Percentiles rank a stretch among this genome's conserved stretches.
These are phyloP conservation scores for Nannoperca obscura DNA, from an alignment of 2,797 vertebrate genomes.

Conservation along the genomic window DNA sequence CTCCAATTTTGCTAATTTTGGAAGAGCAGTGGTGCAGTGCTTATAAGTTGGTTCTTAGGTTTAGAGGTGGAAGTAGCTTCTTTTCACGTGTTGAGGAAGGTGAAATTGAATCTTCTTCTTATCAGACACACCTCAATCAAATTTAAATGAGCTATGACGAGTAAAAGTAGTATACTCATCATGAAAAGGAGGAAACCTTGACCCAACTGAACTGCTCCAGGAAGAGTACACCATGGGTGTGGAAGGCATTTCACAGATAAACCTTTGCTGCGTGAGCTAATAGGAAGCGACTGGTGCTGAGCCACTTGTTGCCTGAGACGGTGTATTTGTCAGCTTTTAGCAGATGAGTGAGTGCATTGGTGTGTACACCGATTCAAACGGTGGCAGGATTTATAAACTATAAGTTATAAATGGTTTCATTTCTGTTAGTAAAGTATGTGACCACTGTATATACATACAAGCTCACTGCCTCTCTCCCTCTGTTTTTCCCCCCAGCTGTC, in stretches of 20 bases:
- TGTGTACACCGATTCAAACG: background rate
- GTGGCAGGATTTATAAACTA: background rate
- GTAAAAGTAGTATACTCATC: constrained; percentile 5
- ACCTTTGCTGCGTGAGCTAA: constrained; percentile 2
- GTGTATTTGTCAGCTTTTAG: background rate
- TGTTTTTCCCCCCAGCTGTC: constrained; percentile 56
- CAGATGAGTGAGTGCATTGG: background rate
- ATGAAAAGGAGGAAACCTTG: constrained; percentile 16
- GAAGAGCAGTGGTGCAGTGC: background rate
- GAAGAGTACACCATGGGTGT: constrained; percentile 20
- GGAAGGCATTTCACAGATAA: constrained; percentile 6
- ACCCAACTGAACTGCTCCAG: background rate
- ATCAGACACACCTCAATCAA: background rate
- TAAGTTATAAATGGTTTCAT: background rate
- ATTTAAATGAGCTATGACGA: background rate
- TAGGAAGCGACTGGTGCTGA: background rate
- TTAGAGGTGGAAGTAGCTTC: background rate
- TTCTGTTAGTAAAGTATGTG: background rate
- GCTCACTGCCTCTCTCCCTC: constrained; percentile 7
- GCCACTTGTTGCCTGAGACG: background rate
- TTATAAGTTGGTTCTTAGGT: background rate
- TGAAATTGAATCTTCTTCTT: background rate
- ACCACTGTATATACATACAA: background rate
- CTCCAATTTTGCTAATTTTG: background rate
- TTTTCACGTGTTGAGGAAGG: background rate